Conservation (phyloP, 2,113 vertebrate genomes). For the Odocoileus hemionus region DNA sequence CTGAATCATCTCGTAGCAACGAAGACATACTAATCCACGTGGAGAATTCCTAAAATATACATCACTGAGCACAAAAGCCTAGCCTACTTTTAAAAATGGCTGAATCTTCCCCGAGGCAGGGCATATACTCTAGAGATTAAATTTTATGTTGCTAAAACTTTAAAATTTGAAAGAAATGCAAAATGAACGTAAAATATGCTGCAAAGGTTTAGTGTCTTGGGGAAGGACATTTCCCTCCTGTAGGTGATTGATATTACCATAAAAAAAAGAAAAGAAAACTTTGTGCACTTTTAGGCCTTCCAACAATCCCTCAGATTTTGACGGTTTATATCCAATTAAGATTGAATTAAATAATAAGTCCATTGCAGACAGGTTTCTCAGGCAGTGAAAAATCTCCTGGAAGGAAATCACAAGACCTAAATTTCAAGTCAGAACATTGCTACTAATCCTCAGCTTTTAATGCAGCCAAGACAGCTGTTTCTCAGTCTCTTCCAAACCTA, state of each 20-base stretch:
- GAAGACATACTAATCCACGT: background rate
- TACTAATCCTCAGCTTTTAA: slow-evolving; percentile 59
- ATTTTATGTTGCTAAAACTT: background rate
- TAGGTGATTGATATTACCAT: background rate
- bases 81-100: slow-evolving; percentile 19
- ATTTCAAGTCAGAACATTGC: slow-evolving; percentile 60
- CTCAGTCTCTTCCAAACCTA: slow-evolving; percentile 25
- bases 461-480: slow-evolving; percentile 4
- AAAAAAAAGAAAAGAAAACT: background rate
- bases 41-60: background rate
- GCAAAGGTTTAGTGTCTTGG: background rate
- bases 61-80: background rate
- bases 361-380: background rate
- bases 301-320: slow-evolving; percentile 24
- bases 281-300: background rate
- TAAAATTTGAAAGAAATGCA: background rate
- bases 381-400: slow-evolving; percentile 32
- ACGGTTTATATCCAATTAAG: slow-evolving; percentile 48
- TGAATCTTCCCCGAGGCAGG: background rate
- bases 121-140: background rate
- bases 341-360: slow-evolving; percentile 45
- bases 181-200: background rate
- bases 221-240: background rate
- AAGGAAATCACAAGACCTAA: slow-evolving; percentile 63
- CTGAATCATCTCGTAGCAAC: background rate